Base-by-base conservation (phyloP, 2,888 invertebrate species). In the Macroteleia sp. region DNA sequence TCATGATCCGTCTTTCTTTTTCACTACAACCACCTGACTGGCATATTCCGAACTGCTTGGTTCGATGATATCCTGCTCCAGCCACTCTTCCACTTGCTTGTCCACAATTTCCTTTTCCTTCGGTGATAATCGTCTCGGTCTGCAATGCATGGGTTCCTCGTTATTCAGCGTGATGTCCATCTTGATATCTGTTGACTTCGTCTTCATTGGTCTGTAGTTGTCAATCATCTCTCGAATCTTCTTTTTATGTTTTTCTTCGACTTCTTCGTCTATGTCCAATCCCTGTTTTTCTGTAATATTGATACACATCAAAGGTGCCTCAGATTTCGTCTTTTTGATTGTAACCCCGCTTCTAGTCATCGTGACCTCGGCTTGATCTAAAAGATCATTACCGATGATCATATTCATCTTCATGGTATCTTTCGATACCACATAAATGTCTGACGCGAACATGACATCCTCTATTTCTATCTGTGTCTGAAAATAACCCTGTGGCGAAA, bases 311-410 rank as follows among this genome's bases (percentile, higher is more conserved):
- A 67, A 10, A 0, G 30, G 30, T n/a, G n/a, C n/a, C n/a, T n/a
- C n/a, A n/a, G n/a, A n/a, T n/a, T n/a, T n/a, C n/a, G 3, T 28
- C 32, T 46, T 71, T n/a, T n/a, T 52, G 2, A 62, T 44, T 6
- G 42, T 44, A 3, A 71, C 52, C 5, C 44, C 46, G 3, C 46
- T 12, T 20, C 32, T 62, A 12, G 22, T 56, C 39, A 70, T 14
- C 2, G 17, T 3, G 1, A 78, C 50, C 19, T 74, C 69, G 2
- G 30, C 62, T 16, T 62, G 62, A 20, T 78, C 66, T 1, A 74
- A 64, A 6, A 78, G 52, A 44, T 74, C 74, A 16, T 64, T 74
- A 5, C 74, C 69, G 32, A 74, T 39, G 1, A 78, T 17, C 41
- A 50, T 50, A 2, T 12, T 9, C 3, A 74, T 17, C 28, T 41